Percentiles rank a stretch among this genome's conserved stretches.
These are phyloP conservation scores for Periplaneta americana DNA, from an alignment of 1,140 invertebrate genomes.

Conservation along the genomic window DNA sequence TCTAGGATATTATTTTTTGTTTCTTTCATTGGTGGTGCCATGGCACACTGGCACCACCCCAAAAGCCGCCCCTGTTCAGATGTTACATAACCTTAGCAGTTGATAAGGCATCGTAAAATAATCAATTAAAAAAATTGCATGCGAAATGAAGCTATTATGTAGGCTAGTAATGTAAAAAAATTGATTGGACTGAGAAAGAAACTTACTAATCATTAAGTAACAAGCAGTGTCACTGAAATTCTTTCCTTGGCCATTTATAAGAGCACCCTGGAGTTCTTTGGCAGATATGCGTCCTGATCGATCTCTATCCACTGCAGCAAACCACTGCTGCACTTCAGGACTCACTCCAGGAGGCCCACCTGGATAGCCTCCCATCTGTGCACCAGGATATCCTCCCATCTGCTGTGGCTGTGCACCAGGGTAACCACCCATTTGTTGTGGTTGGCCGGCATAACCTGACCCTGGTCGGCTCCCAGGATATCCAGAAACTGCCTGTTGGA, in stretches of 20 bases:
- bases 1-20: too few relatives aligned
- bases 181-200: too few relatives aligned
- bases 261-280: conserved; percentile 69
- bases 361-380: background rate
- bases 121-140: too few relatives aligned
- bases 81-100: too few relatives aligned
- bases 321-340: conserved; percentile 75
- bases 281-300: conserved; percentile 76
- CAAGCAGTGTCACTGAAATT: conserved; percentile 81
- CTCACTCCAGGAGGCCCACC: conserved; percentile 26
- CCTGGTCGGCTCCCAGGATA: background rate
- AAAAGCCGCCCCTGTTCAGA: too few relatives aligned
- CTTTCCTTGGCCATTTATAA: conserved; percentile 82
- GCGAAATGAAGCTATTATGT: too few relatives aligned
- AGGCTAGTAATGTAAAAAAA: too few relatives aligned
- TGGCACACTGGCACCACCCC: too few relatives aligned
- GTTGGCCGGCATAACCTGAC: conserved; percentile 7
- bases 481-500: background rate
- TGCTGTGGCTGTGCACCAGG: background rate
- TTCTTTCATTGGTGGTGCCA: too few relatives aligned
- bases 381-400: background rate
- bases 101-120: too few relatives aligned
- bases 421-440: background rate
- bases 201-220: conserved; percentile 79
- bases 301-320: conserved; percentile 74